Conservation (phyloP, 2,797 vertebrate genomes). For the Dendrocincla fuliginosa region DNA sequence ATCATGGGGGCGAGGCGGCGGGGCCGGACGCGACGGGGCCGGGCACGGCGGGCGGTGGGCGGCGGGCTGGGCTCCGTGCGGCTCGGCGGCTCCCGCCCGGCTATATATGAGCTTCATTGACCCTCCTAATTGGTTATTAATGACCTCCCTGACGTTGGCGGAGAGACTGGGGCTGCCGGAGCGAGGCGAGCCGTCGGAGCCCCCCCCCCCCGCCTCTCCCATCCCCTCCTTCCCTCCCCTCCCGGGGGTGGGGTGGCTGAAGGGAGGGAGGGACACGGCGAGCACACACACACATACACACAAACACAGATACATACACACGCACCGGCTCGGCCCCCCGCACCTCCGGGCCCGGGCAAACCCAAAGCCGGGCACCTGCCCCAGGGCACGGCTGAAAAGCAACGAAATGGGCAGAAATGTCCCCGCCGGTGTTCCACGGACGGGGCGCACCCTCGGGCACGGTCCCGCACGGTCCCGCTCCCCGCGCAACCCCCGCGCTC, state of each 20-base stretch:
- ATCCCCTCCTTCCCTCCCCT: constrained; percentile 50
- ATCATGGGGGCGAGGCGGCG: constrained; percentile 76
- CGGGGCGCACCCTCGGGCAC: background rate
- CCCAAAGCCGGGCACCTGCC: background rate
- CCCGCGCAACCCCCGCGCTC: background rate
- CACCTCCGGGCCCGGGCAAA: background rate
- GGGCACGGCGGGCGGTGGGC: background rate
- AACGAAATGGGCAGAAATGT: background rate
- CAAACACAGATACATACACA: accelerated
- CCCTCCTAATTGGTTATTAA: constrained; percentile 98
- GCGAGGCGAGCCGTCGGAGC: constrained; percentile 60
- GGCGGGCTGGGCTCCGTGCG: constrained; percentile 27
- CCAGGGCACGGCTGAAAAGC: background rate
- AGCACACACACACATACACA: background rate
- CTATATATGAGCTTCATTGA: constrained; percentile 85
- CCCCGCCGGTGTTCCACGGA: background rate
- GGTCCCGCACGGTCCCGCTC: background rate
- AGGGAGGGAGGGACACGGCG: constrained; percentile 33
- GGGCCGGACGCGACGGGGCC: background rate
- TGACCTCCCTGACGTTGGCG: constrained; percentile 87
- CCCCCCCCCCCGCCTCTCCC: background rate
- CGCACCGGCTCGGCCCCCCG: background rate
- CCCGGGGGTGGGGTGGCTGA: constrained; percentile 45
- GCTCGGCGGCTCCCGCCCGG: constrained; percentile 17
- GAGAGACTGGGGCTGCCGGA: constrained; percentile 77